Conservation (phyloP, 1,140 invertebrate species). For the Drosophila tani region DNA sequence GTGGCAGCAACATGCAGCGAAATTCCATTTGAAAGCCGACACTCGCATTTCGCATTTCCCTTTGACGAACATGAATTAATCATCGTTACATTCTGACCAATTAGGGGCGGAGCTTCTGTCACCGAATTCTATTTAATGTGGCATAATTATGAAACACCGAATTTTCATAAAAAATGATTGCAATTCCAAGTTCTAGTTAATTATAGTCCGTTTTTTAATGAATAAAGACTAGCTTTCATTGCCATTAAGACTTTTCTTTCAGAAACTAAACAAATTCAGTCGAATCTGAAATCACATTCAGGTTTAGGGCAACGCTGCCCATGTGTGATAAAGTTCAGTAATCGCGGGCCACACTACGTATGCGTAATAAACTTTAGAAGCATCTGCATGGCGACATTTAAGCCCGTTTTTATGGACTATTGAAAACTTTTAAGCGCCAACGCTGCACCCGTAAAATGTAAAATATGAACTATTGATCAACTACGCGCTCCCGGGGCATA, state of each 20-base stretch:
- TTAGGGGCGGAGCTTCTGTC: not conserved
- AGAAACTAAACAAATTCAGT: too few relatives aligned
- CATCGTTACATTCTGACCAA: constrained; percentile 2
- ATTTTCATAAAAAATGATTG: not conserved
- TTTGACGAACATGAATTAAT: constrained; percentile 8
- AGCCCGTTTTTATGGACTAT: constrained; percentile 11
- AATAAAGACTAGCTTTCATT: too few relatives aligned
- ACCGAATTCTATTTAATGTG: not conserved
- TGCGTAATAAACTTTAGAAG: constrained; percentile 5
- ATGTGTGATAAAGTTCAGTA: not conserved
- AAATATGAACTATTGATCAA: constrained; percentile 14
- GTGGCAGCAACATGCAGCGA: not conserved
- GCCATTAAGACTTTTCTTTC: not conserved
- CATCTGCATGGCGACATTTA: not conserved
- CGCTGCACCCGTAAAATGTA: not conserved
- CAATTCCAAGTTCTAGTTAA: too few relatives aligned
- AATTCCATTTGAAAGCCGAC: constrained; percentile 3
- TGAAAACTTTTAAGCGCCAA: constrained; percentile 4
- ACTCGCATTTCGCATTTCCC: constrained; percentile 5
- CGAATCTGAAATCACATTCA: not conserved
- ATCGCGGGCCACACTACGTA: not conserved
- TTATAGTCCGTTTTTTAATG: too few relatives aligned
- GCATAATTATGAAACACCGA: not conserved
- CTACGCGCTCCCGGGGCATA: constrained; percentile 5
- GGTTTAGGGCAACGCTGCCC: not conserved